Base-by-base conservation (phyloP, 1,140 invertebrate species). In the Globodera rostochiensis region DNA sequence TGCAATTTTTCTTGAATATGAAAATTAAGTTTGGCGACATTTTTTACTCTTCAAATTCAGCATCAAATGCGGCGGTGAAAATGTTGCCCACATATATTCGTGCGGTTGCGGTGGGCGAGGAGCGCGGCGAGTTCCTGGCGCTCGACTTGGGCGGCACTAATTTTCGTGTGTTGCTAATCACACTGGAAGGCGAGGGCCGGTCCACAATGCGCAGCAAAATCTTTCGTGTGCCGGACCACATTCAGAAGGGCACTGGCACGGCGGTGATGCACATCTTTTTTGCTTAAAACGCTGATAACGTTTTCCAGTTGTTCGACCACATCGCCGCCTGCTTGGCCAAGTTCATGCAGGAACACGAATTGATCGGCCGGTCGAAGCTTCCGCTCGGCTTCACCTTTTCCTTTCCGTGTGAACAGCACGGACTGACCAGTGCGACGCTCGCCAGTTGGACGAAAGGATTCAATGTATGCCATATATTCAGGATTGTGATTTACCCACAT, bases 301-400 rank as follows among this genome's bases (percentile, higher is more conserved):
- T 36, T 36, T 36, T 36, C 36, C 36, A 36, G 36, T 36, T 36
- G 36, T 36, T 36, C 36, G 36, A 36, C 36, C 36, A 36, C 36
- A 99, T 99, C 85, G 97, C 97, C 57, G 94, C 96, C 85, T 99
- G 97, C 92, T 92, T 99, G 86, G 93, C 94, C 3, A 93, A 94
- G 82, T 99, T 99, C 90, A 94, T 98, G 91, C 94, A 94, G 89
- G 90, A 91, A 49, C 88, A 92, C 77, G 93, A 96, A 81, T 92
- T 94, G 49, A 92, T 94, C 71, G 88, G 91, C 71, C 90, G 93
- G 25, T 93, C 95, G 85, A 91, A 93, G 70, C 91, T 99, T 36
- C 96, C 97, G 0, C 92, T 99, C 36, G 98, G 97, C 3, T 99
- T 99, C 90, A 99, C 98, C 0, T 99, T 99, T 91, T 98, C 96